These are phyloP conservation scores for Telmatochromis sp. DNA, from an alignment of 2,113 vertebrate species.

Conservation along the genomic window DNA sequence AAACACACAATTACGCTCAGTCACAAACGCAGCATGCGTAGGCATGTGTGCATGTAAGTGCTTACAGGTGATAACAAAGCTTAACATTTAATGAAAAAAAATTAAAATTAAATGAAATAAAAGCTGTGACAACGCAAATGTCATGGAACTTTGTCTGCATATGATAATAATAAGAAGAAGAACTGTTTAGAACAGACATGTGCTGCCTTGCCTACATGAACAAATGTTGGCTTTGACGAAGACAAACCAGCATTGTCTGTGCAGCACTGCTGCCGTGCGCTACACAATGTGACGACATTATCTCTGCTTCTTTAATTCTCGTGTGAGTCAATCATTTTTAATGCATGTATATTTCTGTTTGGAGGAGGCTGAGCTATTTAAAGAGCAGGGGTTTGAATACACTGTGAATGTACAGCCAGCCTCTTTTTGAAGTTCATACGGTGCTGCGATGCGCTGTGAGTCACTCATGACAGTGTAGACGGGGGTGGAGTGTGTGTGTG, in stretches of 20 bases:
- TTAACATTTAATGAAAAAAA: neutral
- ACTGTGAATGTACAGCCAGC: constrained; percentile 63
- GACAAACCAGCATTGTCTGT: constrained; percentile 23
- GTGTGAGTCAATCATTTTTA: constrained; percentile 65
- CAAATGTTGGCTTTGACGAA: neutral
- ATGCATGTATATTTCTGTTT: constrained; percentile 57
- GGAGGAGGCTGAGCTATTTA: constrained; percentile 66
- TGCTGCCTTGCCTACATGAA: neutral
- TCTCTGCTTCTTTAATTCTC: constrained; percentile 49
- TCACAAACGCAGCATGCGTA: neutral
- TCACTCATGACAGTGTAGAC: constrained; percentile 67
- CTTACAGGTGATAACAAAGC: neutral
- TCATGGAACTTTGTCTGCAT: neutral
- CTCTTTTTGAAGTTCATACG: constrained; percentile 67
- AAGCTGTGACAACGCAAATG: neutral
- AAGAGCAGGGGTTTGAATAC: constrained; percentile 55
- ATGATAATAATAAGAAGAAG: fast-evolving
- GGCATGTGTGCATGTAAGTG: neutral
- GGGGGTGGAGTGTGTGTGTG: constrained; percentile 47
- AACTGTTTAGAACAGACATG: neutral
- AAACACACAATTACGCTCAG: neutral
- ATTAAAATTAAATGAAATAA: neutral
- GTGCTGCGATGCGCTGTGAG: constrained; percentile 57
- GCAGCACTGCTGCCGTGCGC: neutral
- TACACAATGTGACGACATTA: neutral